Base-by-base conservation (phyloP, 2,888 invertebrate species). In the Pseudoips prasinana region DNA sequence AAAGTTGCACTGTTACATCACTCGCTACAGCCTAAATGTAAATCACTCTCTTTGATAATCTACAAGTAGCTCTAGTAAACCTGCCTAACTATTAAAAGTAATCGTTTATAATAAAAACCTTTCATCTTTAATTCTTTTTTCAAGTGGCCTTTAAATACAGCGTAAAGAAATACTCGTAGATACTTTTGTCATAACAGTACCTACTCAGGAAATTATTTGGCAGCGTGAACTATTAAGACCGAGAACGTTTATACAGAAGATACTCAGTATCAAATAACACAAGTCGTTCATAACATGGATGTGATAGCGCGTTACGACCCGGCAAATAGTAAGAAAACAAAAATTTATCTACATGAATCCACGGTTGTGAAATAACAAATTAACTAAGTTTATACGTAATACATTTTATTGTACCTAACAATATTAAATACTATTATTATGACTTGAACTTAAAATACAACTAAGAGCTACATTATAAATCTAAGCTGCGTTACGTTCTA, bases 351-450 rank as follows among this genome's bases (percentile, higher is more conserved):
- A 39, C 33, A 58, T 39, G 43, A 45, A 44, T 36, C 44, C 41
- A 46, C 42, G 25, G 29, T 28, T 39, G 44, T 46, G 45, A 59
- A 49, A 44, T 40, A 49, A 45, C 35, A 47, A 54, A 54, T 47
- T 31, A 51, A 54, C 51, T 58, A 58, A 50, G 39, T 14, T 14
- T 36, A 46, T 47, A 58, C 44, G 47, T 62, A 58, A 59, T 66
- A 73, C 64, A 65, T 60, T 60, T 58, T 58, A 67, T 73, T 77
- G 81, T 80, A 81, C 79, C 79, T 84, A 83, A 72, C 56, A 67
- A 75, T 76, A 82, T 76, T 76, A 83, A 83, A 86, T 84, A 87
- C 84, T 87, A 86, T 79, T 73, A 79, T 83, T 82, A 86, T 88
- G 87, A 87, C 87, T 87, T 77, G 75, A 81, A 80, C 81, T 84